Base-by-base conservation (phyloP, 2,113 vertebrate genomes). In the Hypocryptadius cinnamomeus region DNA sequence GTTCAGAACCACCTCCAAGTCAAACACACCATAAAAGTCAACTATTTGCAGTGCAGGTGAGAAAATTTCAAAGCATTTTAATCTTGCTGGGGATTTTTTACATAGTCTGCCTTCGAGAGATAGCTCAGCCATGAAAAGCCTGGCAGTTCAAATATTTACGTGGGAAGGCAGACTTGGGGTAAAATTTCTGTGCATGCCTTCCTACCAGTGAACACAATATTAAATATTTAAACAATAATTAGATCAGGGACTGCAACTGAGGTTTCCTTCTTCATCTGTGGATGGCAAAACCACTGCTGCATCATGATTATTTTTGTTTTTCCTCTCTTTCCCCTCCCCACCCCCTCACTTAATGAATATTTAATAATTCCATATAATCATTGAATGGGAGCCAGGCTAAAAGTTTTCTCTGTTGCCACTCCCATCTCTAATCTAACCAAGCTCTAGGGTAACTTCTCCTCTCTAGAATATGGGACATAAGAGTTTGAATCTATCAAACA, bases 211-310 rank as follows among this genome's bases (percentile, higher is more conserved):
- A 90, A 73, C 15, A 69, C 28, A 73, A 24, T 23, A 94, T 78
- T 78, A 85, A 94, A 82, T 83, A 94, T 92, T 93, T 86, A 86
- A 89, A 77, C 47, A 93, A 78, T 73, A 80, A 94, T 86, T 88
- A 86, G 68, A 88, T 77, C 64, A 78, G 54, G 50, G 37, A 83
- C 50, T 92, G 68, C 48, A 87, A 56, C 21, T 54, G 74, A 92
- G 9, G 21, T 72, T 87, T 87, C 27, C n/a, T 40, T 85, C 82
- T 79, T 77, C 37, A 30, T 73, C 48, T 79, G 30, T 24, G 45
- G 54, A 79, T 70, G n/a, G 27, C 5, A 79, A 82, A 80, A 91
- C 2, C 23, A 79, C 23, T 35, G 33, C 37, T 87, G 51, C 39
- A 66, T 50, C 33, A 57, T 39, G 28, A 89, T 74, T 74, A 71